Evolutionary conservation across 1,140 invertebrate genomes (phyloP), one percentile per base, ranked within the genome.

Genomic region (Zaprionus ghesquierei): DNA sequence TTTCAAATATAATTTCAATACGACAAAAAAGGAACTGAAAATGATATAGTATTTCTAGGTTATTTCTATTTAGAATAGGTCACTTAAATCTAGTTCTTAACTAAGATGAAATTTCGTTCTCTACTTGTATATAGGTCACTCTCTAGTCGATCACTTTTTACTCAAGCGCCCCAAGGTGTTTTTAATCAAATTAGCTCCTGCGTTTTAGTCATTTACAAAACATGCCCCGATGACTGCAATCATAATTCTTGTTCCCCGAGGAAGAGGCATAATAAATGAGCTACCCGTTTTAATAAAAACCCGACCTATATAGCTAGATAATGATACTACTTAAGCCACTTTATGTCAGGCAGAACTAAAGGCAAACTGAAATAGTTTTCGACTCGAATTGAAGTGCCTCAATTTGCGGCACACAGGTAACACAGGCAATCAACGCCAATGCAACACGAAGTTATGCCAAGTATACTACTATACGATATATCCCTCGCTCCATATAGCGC

Each of bases 361-460:
- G 5, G 15, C 18, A 46, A 22, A 18, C 41, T 22, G 9, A 46
- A 46, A 22, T 41, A 41, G 35, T 41, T 41, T 41, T 41, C 35
- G n/a, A 15, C 41, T 46, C 9, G 35, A 41, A 41, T 22, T 46
- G 41, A 46, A 46, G 41, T 22, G 41, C 33, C 55, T 18, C 33
- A 33, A 59, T 59, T 18, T n/a, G n/a, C n/a, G n/a, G 15, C 41
- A 56, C 25, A 69, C 27, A 31, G 44, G 22, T 54, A 20, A 31
- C 25, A 31, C 25, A 31, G 22, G 35, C 33, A 50, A 51, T 54
- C 50, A 59, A 56, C 62, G 62, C 59, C 50, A 59, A 56, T 68
- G 65, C 59, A 75, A 84, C 50, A 56, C 27, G 29, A 68, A 71
- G 13, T 75, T 79, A 63, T 61, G 77, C 73, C 73, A 81, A 22